phyloP scores from a whole-genome alignment of 2,113 vertebrate species.

The Amphiprion percula region DNA sequence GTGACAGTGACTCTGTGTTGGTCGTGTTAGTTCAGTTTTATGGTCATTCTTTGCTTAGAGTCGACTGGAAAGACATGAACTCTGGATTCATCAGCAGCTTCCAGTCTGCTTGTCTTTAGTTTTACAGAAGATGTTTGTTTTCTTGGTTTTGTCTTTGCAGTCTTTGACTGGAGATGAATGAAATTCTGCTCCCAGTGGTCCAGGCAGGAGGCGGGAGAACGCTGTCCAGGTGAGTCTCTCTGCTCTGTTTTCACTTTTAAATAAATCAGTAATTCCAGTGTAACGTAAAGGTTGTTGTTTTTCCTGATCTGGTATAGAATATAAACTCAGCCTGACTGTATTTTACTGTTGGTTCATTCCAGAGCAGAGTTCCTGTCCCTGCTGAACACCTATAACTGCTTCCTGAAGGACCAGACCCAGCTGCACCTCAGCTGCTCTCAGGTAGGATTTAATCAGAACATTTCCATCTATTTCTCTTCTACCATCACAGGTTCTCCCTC shows the following conservation, averaged over 20 bases:
- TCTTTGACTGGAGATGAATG: conserved; percentile 74
- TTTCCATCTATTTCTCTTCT: background rate
- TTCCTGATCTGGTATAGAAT: no score
- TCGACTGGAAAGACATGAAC: conserved; percentile 8
- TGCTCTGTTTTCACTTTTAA: no score
- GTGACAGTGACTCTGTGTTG: background rate
- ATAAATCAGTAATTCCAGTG: no score
- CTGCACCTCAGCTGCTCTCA: conserved; percentile 77
- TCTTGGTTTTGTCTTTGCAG: conserved; percentile 38
- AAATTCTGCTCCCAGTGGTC: conserved; percentile 58
- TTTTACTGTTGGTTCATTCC: conserved; percentile 10
- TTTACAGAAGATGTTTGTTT: background rate
- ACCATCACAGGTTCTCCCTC: background rate
- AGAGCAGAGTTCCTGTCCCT: conserved; percentile 82
- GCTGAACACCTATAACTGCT: conserved; percentile 85
- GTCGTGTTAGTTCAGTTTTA: background rate
- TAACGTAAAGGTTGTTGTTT: no score
- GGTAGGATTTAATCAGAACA: conserved; percentile 30
- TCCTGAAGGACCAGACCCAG: conserved; percentile 83
- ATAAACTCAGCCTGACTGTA: background rate
- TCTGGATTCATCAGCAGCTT: conserved; percentile 1
- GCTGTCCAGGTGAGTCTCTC: conserved; percentile 78
- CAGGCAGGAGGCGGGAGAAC: conserved; percentile 75
- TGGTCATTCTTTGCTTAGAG: background rate
- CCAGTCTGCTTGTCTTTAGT: background rate